These are phyloP conservation scores for Rambutsinella grinnellia DNA, from an alignment of 2,888 invertebrate species.

Conservation along the genomic window DNA sequence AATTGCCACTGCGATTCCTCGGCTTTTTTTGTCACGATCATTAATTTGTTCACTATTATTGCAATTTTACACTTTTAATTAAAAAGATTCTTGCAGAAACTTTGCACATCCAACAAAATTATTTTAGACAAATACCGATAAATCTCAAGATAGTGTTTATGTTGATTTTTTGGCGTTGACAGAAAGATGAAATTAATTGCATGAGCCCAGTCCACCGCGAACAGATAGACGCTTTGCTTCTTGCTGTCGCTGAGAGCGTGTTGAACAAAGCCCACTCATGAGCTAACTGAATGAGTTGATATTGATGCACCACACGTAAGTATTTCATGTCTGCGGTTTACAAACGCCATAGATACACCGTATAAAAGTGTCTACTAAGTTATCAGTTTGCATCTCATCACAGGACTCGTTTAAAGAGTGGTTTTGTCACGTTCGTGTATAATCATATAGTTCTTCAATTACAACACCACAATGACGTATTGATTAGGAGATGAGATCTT, in stretches of 20 bases:
- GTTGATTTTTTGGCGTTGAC: background rate
- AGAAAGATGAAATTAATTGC: background rate
- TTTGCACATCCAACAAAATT: background rate
- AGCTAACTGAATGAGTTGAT: slow-evolving; percentile 21
- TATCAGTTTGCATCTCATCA: no score
- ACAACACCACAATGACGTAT: no score
- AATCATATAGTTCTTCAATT: no score
- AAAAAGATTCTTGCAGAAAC: background rate
- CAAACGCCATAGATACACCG: no score
- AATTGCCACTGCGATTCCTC: background rate
- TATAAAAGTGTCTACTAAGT: no score
- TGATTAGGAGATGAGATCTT: no score
- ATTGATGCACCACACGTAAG: slow-evolving; percentile 6
- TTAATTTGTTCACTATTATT: background rate
- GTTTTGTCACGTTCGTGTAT: no score
- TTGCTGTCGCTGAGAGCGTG: background rate
- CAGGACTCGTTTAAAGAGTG: no score
- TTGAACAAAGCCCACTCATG: slow-evolving; percentile 31
- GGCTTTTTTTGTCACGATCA: background rate
- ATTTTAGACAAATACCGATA: no score
- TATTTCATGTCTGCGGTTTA: background rate
- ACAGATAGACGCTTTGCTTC: background rate
- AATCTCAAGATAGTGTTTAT: background rate
- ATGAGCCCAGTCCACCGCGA: background rate
- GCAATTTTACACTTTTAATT: background rate